Percentiles rank a stretch among this genome's conserved stretches.
These are phyloP conservation scores for Lamellibrachia luymesi DNA, from an alignment of 1,140 invertebrate genomes.

Conservation along the genomic window DNA sequence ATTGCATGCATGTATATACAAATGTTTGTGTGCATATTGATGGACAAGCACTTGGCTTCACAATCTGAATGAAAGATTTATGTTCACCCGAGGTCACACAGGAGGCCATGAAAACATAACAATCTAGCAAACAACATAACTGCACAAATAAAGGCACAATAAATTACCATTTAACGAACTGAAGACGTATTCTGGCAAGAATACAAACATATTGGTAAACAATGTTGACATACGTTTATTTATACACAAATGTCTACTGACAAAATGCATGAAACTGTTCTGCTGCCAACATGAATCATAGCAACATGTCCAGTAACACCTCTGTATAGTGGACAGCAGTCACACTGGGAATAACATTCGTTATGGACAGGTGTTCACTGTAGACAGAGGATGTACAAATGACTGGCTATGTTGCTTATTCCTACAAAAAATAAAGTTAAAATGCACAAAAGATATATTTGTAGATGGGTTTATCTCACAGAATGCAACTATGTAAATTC, in stretches of 20 bases:
- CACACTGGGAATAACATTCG: not conserved
- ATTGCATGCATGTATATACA: too few species aligned
- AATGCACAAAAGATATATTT: not conserved
- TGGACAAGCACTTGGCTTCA: not conserved
- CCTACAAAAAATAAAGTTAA: not conserved
- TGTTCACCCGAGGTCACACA: too few species aligned
- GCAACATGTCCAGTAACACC: not conserved
- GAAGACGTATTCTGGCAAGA: not conserved
- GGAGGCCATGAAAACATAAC: too few species aligned
- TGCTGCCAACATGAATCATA: not conserved
- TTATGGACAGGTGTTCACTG: not conserved
- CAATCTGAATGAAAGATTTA: not conserved
- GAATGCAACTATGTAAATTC: not conserved
- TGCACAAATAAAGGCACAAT: not conserved
- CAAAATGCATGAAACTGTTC: not conserved
- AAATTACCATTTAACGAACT: not conserved
- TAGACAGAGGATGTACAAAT: not conserved
- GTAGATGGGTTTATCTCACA: not conserved
- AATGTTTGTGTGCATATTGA: not conserved
- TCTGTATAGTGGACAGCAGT: not conserved
- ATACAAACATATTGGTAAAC: not conserved
- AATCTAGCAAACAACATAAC: not conserved
- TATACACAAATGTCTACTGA: not conserved
- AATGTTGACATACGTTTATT: conserved; percentile 2
- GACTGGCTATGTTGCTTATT: not conserved